Evolutionary conservation across 1,140 invertebrate genomes (phyloP).

Genomic region (Calosoma granatense): DNA sequence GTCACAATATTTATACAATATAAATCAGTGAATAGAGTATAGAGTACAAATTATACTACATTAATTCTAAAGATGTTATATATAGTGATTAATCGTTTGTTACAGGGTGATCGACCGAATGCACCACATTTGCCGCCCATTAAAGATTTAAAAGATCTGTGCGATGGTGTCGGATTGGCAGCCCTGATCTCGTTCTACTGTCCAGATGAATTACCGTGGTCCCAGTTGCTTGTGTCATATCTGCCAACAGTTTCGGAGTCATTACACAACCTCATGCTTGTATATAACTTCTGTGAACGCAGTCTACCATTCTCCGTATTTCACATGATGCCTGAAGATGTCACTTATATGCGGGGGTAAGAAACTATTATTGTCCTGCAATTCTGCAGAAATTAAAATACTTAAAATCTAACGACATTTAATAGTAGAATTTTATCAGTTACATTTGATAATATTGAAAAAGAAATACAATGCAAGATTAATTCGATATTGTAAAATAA

Average conservation of each 20-base stretch:
- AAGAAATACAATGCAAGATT: too few relatives aligned
- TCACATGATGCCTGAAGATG: slow-evolving; percentile 92
- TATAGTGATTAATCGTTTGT: neutral
- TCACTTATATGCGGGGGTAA: slow-evolving; percentile 89
- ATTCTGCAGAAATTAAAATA: too few relatives aligned
- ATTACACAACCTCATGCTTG: slow-evolving; percentile 84
- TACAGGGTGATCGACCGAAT: slow-evolving; percentile 34
- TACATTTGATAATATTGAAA: too few relatives aligned
- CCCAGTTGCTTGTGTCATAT: slow-evolving; percentile 30
- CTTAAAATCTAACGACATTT: neutral
- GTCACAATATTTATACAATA: too few relatives aligned
- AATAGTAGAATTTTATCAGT: slow-evolving; percentile 9
- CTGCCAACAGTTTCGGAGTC: slow-evolving; percentile 69
- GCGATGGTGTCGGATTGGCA: slow-evolving; percentile 85
- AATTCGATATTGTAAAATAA: too few relatives aligned
- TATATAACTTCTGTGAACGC: slow-evolving; percentile 78
- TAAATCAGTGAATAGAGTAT: too few relatives aligned
- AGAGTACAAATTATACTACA: too few relatives aligned
- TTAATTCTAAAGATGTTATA: too few relatives aligned
- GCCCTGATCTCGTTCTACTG: slow-evolving; percentile 90
- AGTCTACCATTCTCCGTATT: slow-evolving; percentile 82
- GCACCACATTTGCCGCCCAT: slow-evolving; percentile 38
- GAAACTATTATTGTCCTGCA: too few relatives aligned
- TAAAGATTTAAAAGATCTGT: slow-evolving; percentile 63
- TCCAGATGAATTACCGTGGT: slow-evolving; percentile 73